phyloP scores from a whole-genome alignment of 2,113 vertebrate genomes.

The Actenoides hombroni region DNA sequence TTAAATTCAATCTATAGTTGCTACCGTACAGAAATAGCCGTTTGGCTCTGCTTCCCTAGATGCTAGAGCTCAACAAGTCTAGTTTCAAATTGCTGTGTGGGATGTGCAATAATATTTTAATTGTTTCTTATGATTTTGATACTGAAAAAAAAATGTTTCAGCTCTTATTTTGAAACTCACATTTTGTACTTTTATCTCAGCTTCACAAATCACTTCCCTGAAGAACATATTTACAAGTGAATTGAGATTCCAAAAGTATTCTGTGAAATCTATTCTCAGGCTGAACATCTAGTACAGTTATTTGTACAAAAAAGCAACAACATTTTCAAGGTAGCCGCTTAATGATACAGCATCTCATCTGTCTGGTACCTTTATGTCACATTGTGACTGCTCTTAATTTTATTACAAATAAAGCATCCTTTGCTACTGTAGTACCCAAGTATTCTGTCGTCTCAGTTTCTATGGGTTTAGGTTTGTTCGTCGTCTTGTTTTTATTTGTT shows the following conservation, averaged over 20 bases:
- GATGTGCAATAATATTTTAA: background rate
- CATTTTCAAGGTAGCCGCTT: background rate
- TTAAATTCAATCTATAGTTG: background rate
- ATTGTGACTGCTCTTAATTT: background rate
- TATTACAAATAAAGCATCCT: background rate
- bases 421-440: background rate
- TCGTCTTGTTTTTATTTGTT: background rate
- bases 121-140: background rate
- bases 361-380: rapidly evolving
- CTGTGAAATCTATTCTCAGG: background rate
- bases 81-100: background rate
- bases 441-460: background rate
- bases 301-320: background rate
- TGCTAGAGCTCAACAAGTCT: background rate
- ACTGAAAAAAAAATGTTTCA: background rate
- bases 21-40: background rate
- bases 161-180: background rate
- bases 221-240: background rate
- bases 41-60: background rate
- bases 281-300: background rate
- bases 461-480: background rate
- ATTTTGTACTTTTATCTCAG: background rate
- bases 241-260: background rate
- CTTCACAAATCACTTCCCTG: background rate
- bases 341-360: background rate